These are phyloP conservation scores for Cichlasoma orientale DNA, from an alignment of 2,797 vertebrate species.

Conservation along the genomic window DNA sequence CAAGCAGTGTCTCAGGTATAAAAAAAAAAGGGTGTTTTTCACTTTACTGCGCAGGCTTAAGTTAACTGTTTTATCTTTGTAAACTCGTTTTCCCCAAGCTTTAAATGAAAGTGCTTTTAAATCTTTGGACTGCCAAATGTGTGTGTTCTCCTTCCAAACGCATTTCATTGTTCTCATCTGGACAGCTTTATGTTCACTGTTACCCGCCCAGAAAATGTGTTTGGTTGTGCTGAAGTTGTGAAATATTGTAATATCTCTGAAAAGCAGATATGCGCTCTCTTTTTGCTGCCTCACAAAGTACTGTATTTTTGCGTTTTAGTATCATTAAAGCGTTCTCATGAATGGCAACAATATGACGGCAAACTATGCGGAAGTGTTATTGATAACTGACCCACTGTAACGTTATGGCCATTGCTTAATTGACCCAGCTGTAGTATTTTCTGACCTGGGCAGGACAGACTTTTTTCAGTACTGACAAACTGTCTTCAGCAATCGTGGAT, in stretches of 20 bases:
- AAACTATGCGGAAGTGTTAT: neutral
- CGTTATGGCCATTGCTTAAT: neutral
- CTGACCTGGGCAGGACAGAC: no score
- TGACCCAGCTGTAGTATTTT: neutral
- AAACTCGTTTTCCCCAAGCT: conserved; percentile 22
- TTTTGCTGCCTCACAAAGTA: neutral
- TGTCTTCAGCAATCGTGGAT: neutral
- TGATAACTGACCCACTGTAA: neutral
- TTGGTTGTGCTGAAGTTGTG: conserved; percentile 3
- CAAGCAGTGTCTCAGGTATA: conserved; percentile 8
- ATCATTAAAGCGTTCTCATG: neutral
- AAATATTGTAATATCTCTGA: conserved; percentile 26
- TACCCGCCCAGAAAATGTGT: conserved; percentile 7
- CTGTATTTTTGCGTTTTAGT: neutral
- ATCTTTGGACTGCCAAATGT: conserved; percentile 5
- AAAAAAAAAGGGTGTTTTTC: conserved; percentile 11
- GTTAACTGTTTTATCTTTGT: conserved; percentile 27
- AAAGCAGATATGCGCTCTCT: conserved; percentile 1
- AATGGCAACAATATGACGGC: neutral
- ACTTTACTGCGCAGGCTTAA: conserved; percentile 10
- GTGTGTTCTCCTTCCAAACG: conserved; percentile 15
- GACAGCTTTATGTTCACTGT: conserved; percentile 25
- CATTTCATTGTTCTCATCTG: conserved; percentile 18
- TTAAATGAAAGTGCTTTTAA: conserved; percentile 34
- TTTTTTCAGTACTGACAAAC: neutral